phyloP scores from a whole-genome alignment of 1,140 invertebrate species.

The Globodera rostochiensis region DNA sequence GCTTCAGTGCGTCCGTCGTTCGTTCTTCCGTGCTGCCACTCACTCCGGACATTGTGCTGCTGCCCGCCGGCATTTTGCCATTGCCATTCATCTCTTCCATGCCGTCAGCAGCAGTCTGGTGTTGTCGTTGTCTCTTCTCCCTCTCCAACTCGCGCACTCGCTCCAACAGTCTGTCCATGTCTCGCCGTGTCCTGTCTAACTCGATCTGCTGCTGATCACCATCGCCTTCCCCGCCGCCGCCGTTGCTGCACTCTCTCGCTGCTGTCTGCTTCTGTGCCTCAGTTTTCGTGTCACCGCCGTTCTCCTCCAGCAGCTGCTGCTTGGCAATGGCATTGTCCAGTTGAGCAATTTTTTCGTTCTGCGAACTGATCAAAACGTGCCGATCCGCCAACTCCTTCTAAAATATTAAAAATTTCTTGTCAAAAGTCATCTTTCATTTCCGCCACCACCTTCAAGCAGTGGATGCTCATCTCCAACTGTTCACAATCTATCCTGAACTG shows the following conservation, averaged over 20 bases:
- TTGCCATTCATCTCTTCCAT: slow-evolving; percentile 23
- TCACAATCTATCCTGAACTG: slow-evolving; percentile 12
- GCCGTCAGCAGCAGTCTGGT: background rate
- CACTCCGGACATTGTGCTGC: background rate
- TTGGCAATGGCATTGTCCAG: slow-evolving; percentile 31
- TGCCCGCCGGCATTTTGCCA: background rate
- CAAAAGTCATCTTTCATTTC: background rate
- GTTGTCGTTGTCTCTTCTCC: background rate
- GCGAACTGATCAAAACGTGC: slow-evolving; percentile 51
- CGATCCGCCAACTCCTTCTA: slow-evolving; percentile 51
- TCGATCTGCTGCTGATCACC: background rate
- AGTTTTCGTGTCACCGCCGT: background rate
- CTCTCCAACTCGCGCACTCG: background rate
- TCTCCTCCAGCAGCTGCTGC: background rate
- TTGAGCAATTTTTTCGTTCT: slow-evolving; percentile 57
- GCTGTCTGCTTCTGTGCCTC: background rate
- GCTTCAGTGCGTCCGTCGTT: background rate
- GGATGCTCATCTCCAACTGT: slow-evolving; percentile 14
- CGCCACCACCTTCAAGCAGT: slow-evolving; percentile 11
- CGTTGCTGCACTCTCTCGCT: background rate
- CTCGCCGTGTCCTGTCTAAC: background rate
- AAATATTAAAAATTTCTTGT: background rate
- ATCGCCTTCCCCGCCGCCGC: background rate
- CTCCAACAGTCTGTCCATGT: slow-evolving; percentile 15
- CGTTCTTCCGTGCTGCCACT: background rate